A percentile compares a stretch with the other conserved stretches of the same genome.
These are phyloP conservation scores for Anthonomus grandis DNA, from an alignment of 1,140 invertebrate genomes.

Conservation along the genomic window DNA sequence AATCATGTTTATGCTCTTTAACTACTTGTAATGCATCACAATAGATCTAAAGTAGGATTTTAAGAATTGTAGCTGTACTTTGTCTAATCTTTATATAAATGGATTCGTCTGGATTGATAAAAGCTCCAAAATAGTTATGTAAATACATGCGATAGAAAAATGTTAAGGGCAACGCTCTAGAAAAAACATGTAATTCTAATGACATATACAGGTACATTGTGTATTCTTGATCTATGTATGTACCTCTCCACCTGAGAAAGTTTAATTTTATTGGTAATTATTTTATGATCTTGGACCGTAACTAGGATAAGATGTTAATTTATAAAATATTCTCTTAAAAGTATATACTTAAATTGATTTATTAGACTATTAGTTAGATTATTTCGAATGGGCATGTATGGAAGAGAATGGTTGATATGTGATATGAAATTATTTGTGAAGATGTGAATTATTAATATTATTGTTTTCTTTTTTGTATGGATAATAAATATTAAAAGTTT, in stretches of 20 bases:
- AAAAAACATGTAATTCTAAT: constrained; percentile 23
- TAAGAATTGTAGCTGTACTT: neutral
- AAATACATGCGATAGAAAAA: constrained; percentile 40
- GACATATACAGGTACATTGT: constrained; percentile 26
- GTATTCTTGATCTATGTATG: constrained; percentile 31
- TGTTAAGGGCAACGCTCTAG: constrained; percentile 28
- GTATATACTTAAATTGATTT: constrained; percentile 38
- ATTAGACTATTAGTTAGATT: constrained; percentile 33
- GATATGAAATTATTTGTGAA: constrained; percentile 36
- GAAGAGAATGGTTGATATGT: constrained; percentile 30
- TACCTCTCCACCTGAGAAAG: constrained; percentile 31
- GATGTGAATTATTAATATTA: constrained; percentile 32
- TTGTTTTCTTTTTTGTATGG: constrained; percentile 37
- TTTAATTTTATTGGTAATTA: constrained; percentile 33
- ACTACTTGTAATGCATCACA: neutral
- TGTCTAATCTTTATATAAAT: constrained; percentile 3
- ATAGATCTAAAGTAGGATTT: neutral
- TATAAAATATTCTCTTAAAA: constrained; percentile 38
- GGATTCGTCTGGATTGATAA: constrained; percentile 15
- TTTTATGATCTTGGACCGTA: constrained; percentile 34
- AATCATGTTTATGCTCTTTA: neutral
- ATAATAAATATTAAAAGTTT: constrained; percentile 37
- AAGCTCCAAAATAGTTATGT: constrained; percentile 17
- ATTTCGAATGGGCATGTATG: constrained; percentile 26
- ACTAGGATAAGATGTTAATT: constrained; percentile 34